Evolutionary conservation across 2,888 invertebrate species (phyloP), one percentile per base, ranked within the genome.

Genomic region (Philereme transversata): DNA sequence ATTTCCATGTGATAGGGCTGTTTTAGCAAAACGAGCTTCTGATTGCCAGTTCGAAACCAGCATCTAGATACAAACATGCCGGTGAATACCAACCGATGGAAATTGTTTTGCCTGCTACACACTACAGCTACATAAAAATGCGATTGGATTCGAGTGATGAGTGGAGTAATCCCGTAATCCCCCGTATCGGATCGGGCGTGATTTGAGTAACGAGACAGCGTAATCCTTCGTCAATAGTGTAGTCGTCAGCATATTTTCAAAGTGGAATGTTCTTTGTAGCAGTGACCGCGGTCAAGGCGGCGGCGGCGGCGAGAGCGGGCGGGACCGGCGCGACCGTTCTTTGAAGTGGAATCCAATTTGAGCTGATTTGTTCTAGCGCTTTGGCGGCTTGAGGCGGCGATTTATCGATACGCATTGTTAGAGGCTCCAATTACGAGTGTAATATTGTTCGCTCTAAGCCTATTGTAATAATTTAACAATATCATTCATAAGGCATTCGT

Each of bases 311-410:
- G 48, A 5, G 35, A 4, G 9, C 43, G 48, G 8, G 35, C 9
- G 48, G n/a, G 22, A 36, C 22, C 35, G 56, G 38, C 54, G 54
- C 57, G 47, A 22, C 10, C 49, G 52, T 55, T 56, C 64, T 65
- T 59, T 67, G 51, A 61, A 65, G 63, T 60, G 63, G 57, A 55
- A 68, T 65, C 57, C 65, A 65, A 68, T 68, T 65, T 65, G 57
- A 40, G 38, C 38, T 55, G 62, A 60, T 62, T 60, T 60, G 62
- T 62, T 54, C 50, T 45, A 45, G 36, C 53, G 41, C 43, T 11
- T 47, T 35, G 47, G 47, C 43, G 48, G 43, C 44, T 51, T 10
- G 53, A 55, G 51, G 40, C 40, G 41, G 36, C 56, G 52, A 51
- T 59, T 64, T 57, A 57, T 51, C 54, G 56, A 48, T 46, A 56